phyloP scores from a whole-genome alignment of 1,140 invertebrate species.

The Heliconius eleuchia region DNA sequence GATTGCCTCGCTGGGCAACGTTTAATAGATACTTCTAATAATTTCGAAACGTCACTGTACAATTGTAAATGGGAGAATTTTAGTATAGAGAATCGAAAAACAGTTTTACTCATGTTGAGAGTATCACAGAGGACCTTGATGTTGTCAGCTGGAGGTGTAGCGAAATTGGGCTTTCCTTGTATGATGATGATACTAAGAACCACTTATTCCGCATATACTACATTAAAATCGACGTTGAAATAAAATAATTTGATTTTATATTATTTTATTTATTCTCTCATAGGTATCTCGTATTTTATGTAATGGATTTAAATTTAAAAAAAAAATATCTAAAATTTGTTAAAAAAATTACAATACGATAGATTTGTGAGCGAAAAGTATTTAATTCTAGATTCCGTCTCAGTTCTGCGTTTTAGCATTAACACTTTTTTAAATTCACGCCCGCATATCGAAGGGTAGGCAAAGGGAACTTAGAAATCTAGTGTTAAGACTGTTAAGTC shows the following conservation, averaged over 20 bases:
- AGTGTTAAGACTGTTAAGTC: too few species aligned
- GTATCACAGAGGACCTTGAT: conserved; percentile 55
- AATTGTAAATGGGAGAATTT: conserved; percentile 60
- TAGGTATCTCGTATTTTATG: neutral
- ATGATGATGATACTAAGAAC: conserved; percentile 51
- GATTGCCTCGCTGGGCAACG: conserved; percentile 57
- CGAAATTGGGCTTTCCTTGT: conserved; percentile 43
- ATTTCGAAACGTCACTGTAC: conserved; percentile 47
- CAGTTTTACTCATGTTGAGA: conserved; percentile 48
- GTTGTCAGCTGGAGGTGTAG: conserved; percentile 53
- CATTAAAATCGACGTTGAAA: conserved; percentile 44
- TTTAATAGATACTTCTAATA: conserved; percentile 49
- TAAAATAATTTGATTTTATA: conserved; percentile 4
- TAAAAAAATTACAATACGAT: neutral
- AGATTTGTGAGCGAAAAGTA: too few species aligned
- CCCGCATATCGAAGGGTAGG: too few species aligned
- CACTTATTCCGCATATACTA: conserved; percentile 55
- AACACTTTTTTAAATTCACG: too few species aligned
- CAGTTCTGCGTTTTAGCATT: too few species aligned
- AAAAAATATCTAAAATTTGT: too few species aligned
- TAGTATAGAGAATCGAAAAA: conserved; percentile 48
- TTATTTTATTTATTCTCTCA: neutral
- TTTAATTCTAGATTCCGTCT: too few species aligned
- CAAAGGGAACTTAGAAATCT: too few species aligned
- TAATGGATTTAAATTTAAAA: too few species aligned